These are phyloP conservation scores for Ctenomys sociabilis DNA, from an alignment of 2,113 vertebrate species.

Conservation along the genomic window DNA sequence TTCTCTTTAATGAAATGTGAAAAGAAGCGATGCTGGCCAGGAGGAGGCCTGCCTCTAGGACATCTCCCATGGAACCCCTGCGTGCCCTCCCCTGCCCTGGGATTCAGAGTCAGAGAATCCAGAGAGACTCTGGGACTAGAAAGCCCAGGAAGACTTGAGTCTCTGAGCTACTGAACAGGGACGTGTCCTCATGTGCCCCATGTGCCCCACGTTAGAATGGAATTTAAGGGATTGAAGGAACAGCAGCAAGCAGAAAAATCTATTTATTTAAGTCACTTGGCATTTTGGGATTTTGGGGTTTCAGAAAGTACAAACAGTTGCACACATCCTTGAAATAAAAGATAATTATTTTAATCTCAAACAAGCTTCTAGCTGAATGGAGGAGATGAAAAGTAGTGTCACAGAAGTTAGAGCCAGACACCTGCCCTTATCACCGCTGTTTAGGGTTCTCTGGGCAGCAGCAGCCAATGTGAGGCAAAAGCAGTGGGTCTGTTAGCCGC, in stretches of 20 bases:
- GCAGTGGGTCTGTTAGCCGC: background rate
- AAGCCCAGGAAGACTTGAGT: background rate
- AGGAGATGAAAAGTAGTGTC: background rate
- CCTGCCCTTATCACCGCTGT: background rate
- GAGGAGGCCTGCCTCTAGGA: background rate
- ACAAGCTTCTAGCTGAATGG: background rate
- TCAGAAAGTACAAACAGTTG: background rate
- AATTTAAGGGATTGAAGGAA: background rate
- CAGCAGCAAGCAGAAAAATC: background rate
- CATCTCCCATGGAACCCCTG: background rate
- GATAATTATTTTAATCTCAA: background rate
- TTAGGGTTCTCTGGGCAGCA: too few species aligned
- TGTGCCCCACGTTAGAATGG: background rate
- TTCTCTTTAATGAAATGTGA: background rate
- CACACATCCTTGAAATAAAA: constrained; percentile 24
- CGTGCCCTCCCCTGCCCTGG: background rate
- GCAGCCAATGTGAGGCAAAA: background rate
- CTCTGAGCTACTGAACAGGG: background rate
- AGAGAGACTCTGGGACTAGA: background rate
- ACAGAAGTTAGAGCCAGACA: background rate
- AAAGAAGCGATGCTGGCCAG: background rate
- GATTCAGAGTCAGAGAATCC: background rate
- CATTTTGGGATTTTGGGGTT: background rate
- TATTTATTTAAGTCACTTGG: background rate
- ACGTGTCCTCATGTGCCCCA: background rate